These are phyloP conservation scores for Gerris lacustris DNA, from an alignment of 2,888 invertebrate species.

Conservation along the genomic window DNA sequence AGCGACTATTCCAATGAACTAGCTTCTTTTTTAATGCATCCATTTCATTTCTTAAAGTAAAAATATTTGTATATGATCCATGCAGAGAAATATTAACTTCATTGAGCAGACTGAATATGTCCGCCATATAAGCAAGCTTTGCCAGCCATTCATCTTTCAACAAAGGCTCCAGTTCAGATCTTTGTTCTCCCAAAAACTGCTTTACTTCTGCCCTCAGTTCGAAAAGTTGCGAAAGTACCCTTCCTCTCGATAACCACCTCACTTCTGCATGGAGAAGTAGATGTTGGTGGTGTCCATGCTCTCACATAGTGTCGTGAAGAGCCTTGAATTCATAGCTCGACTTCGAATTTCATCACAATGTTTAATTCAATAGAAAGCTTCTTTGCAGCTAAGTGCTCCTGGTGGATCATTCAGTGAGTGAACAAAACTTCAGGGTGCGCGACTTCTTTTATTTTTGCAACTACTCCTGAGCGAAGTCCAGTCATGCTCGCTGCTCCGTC, in stretches of 20 bases:
- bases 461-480: background rate
- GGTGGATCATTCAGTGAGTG: background rate
- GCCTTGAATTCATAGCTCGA: background rate
- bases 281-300: background rate
- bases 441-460: background rate
- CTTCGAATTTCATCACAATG: background rate
- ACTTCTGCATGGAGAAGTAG: background rate
- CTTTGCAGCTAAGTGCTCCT: background rate
- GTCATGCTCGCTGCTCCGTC: constrained; percentile 7
- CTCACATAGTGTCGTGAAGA: background rate
- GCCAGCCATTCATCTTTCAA: background rate
- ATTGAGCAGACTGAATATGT: background rate
- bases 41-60: background rate
- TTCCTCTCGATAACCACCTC: too few relatives aligned
- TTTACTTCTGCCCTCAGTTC: background rate
- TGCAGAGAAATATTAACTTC: background rate
- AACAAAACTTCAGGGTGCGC: background rate
- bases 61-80: too few relatives aligned
- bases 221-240: too few relatives aligned
- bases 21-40: background rate
- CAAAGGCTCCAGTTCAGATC: background rate
- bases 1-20: background rate
- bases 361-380: background rate
- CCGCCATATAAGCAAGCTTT: background rate
- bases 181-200: background rate